Evolutionary conservation across 2,888 invertebrate genomes (phyloP), one percentile per base, ranked within the genome.

Genomic region (Erebia palarica): DNA sequence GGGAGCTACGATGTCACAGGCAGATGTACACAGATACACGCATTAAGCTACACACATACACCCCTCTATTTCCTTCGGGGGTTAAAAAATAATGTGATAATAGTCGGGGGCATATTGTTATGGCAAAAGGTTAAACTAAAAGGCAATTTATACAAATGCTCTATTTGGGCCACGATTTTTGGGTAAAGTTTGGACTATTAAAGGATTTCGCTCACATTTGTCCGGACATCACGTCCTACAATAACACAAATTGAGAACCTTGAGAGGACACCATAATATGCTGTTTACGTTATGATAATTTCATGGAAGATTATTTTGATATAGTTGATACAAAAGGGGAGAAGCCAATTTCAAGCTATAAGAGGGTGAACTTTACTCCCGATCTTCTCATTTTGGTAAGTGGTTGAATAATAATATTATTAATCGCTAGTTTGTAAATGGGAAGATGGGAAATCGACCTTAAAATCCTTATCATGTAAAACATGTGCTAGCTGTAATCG

Each of bases 281-380:
- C 84, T 79, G 79, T 81, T 80, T 79, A 79, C 75, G 73, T 75
- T 87, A 89, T 88, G 85, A 81, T 90, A 88, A 90, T 89, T 78
- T 86, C 87, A 89, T 85, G 84, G 84, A 82, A 75, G 74, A 77
- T 79, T 16, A 61, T 61, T 60, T 51, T 60, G 59, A 51, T 36
- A 11, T 49, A 51, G 42, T 60, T 51, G 42, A 53, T 36, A 18
- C 42, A 61, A 42, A 53, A 18, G 61, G 60, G 60, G 42, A 16
- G 3, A 68, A 42, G 49, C 49, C 27, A 47, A 14, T 49, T 49
- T 36, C 13, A 63, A 21, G 63, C n/a, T 10, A n/a, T n/a, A 60
- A 60, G 60, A 59, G 36, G 59, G 59, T 42, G 10, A 55, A 18
- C 18, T 10, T 9, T 55, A 18, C 16, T 55, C 18, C 55, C 42